Conservation (phyloP, 2,797 vertebrate genomes). For the Premnoplex brunnescens region DNA sequence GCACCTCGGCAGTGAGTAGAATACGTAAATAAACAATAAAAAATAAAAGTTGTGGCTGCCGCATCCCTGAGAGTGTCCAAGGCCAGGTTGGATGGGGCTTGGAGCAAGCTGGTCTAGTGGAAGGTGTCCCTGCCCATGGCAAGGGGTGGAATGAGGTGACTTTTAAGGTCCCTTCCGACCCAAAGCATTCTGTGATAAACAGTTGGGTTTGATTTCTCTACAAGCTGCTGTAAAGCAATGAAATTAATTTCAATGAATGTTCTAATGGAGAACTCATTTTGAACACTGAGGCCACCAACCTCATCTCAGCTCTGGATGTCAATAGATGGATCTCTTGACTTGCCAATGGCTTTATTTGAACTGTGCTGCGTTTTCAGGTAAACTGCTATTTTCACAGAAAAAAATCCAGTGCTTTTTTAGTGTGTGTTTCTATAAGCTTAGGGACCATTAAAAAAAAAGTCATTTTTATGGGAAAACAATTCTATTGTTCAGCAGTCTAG, state of each 20-base stretch:
- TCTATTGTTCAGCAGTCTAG: background rate
- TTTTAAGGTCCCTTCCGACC: background rate
- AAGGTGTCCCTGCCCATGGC: background rate
- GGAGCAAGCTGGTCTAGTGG: rapidly evolving
- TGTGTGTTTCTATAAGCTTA: background rate
- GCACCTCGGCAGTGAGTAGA: background rate
- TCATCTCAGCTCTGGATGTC: rapidly evolving
- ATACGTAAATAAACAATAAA: background rate
- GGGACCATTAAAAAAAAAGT: background rate
- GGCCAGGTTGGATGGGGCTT: background rate
- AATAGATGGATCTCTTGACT: background rate
- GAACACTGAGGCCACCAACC: no score
- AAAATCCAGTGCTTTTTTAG: background rate
- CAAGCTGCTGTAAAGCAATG: background rate
- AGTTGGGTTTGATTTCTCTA: background rate
- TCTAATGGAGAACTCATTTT: background rate
- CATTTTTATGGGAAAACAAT: background rate
- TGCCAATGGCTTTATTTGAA: background rate
- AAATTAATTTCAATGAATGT: background rate
- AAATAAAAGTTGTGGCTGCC: background rate
- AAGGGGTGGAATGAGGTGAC: no score
- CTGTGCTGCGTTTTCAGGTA: background rate
- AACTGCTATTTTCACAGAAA: background rate
- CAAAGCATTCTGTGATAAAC: background rate
- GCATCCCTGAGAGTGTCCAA: background rate